A percentile compares a stretch with the other conserved stretches of the same genome.
Evolutionary conservation across 53 echinoderm and acorn worm species (phyloP).

Genomic region (Hippasteria phrygiana): DNA sequence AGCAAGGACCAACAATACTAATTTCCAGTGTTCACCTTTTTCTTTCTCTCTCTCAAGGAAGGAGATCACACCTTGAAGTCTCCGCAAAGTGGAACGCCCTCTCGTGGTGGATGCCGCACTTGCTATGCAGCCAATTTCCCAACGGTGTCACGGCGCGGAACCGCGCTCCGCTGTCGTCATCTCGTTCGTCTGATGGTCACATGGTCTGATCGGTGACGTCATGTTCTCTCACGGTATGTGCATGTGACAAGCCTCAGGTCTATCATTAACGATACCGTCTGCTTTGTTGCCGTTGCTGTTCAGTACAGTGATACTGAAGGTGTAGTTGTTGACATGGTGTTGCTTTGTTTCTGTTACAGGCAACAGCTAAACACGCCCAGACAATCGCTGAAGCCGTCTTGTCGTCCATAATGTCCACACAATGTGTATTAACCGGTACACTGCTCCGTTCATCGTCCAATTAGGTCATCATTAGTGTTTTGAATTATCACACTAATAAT

Average conservation of each 20-base stretch:
- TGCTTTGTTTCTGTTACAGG: slow-evolving; percentile 14
- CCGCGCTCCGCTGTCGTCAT: slow-evolving; percentile 54
- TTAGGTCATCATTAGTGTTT: slow-evolving; percentile 57
- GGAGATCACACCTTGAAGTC: slow-evolving; percentile 9
- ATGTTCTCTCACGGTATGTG: slow-evolving; percentile 55
- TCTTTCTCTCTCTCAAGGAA: not conserved
- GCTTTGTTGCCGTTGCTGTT: slow-evolving; percentile 15
- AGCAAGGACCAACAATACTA: too few species aligned
- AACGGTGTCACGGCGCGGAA: slow-evolving; percentile 61
- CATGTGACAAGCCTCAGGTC: slow-evolving; percentile 52
- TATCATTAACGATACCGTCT: slow-evolving; percentile 31
- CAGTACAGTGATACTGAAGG: not conserved
- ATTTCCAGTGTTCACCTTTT: too few species aligned
- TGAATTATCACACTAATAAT: slow-evolving; percentile 37
- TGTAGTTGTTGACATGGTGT: slow-evolving; percentile 7
- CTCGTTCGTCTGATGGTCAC: slow-evolving; percentile 66
- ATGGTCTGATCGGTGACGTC: slow-evolving; percentile 67
- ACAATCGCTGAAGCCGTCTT: slow-evolving; percentile 26
- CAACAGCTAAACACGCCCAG: slow-evolving; percentile 33
- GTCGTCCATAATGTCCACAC: slow-evolving; percentile 62
- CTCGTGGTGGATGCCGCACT: slow-evolving; percentile 48
- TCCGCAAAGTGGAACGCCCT: slow-evolving; percentile 42
- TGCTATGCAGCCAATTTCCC: slow-evolving; percentile 41
- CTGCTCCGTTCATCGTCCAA: slow-evolving; percentile 62
- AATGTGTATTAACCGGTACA: slow-evolving; percentile 41